These are phyloP conservation scores for Coregonus clupeaformis DNA, from an alignment of 2,113 vertebrate genomes.

Conservation along the genomic window DNA sequence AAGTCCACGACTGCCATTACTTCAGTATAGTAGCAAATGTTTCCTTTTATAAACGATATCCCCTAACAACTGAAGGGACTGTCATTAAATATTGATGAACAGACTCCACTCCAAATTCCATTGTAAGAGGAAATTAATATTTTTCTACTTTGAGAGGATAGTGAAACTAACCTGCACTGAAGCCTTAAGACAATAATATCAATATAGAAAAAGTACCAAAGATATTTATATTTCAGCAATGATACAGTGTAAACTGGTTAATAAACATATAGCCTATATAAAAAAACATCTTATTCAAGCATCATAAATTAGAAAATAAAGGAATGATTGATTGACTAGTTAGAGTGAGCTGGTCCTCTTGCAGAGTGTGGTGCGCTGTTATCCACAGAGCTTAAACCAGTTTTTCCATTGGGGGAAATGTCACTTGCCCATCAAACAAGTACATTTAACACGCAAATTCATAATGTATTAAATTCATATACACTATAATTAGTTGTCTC, in stretches of 20 bases:
- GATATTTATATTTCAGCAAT: conserved; percentile 49
- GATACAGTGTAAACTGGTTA: conserved; percentile 58
- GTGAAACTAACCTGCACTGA: neutral
- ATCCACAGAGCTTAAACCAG: neutral
- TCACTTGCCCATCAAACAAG: neutral
- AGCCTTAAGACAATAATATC: neutral
- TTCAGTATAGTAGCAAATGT: neutral
- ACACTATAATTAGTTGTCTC: neutral
- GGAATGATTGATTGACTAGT: conserved; percentile 55
- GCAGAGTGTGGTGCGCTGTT: neutral
- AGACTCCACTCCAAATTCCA: neutral
- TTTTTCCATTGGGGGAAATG: neutral
- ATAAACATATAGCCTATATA: conserved; percentile 54
- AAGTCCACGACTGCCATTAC: conserved; percentile 1
- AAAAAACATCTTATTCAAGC: conserved; percentile 52
- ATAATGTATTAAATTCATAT: neutral
- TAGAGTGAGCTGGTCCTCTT: conserved; percentile 30
- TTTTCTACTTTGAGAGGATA: neutral
- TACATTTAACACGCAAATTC: neutral
- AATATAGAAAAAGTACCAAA: conserved; percentile 51
- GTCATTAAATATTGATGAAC: neutral
- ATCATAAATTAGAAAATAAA: conserved; percentile 28
- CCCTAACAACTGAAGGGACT: neutral
- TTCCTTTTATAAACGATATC: neutral
- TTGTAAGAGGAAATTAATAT: neutral